These are phyloP conservation scores for Centruroides sculpturatus DNA, from an alignment of 1,140 invertebrate genomes.

Conservation along the genomic window DNA sequence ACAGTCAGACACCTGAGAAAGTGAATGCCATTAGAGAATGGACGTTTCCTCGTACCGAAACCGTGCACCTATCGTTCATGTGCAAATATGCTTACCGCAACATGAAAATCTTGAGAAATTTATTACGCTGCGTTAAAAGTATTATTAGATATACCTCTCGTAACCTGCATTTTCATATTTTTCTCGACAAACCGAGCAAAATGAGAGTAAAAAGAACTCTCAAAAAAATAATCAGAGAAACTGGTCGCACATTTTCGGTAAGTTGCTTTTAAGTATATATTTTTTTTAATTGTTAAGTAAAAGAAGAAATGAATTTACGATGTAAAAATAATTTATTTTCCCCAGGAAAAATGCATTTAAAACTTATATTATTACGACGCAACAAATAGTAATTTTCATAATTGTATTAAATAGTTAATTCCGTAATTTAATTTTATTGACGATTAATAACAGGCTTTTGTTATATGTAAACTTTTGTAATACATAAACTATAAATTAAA, in stretches of 20 bases:
- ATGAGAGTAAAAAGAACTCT: slow-evolving; percentile 5
- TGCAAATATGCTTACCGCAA: slow-evolving; percentile 14
- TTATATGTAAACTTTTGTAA: background rate
- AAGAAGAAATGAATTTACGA: no score
- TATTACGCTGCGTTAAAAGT: slow-evolving; percentile 1
- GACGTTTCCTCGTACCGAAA: background rate
- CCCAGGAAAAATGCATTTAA: no score
- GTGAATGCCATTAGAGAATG: no score
- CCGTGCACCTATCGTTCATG: slow-evolving; percentile 11
- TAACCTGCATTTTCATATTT: slow-evolving; percentile 11
- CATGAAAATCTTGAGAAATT: slow-evolving; percentile 13
- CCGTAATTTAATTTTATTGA: no score
- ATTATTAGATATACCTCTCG: slow-evolving; percentile 6
- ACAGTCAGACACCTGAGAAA: no score
- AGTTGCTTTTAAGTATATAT: background rate
- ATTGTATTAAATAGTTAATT: no score
- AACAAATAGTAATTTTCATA: no score
- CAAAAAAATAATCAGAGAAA: slow-evolving; percentile 2
- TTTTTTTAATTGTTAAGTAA: background rate
- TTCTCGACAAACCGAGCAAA: slow-evolving; percentile 6
- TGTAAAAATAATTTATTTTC: no score
- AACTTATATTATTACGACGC: no score
- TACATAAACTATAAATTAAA: background rate
- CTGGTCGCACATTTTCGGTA: slow-evolving; percentile 5
- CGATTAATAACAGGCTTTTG: no score